Evolutionary conservation across 2,797 vertebrate genomes (phyloP), one percentile per base, ranked within the genome.

Genomic region (Halcyon leucocephala): DNA sequence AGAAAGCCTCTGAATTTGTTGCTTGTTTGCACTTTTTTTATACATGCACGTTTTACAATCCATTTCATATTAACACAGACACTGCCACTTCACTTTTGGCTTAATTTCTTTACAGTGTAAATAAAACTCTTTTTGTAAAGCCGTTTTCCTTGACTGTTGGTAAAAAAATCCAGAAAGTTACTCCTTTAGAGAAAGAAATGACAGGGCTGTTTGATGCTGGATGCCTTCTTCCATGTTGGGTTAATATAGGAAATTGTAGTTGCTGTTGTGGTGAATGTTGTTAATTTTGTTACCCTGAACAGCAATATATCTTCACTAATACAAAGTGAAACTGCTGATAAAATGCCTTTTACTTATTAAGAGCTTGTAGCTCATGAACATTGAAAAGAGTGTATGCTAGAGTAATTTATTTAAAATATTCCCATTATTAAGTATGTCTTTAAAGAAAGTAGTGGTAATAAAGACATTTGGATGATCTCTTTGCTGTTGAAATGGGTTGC

Each of bases 331-430:
- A 92, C 37, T 71, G 37, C 74, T 95, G 76, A 84, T 92, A 78
- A 95, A 95, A 93, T 48, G 21, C 33, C 35, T 93, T 79, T 89
- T 86, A 94, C 78, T 93, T 80, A 82, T 92, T 88, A 89, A 87
- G 62, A 64, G 15, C 25, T 70, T 79, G 15, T 70, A 76, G 39
- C 57, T 89, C 1, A 0, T 57, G 48, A 89, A 37, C 28, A 44
- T 10, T 82, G 60, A 77, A 73, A 87, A n/a, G 14, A 33, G 22
- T 35, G 58, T 41, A 39, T 1, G 5, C 26, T 61, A 33, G 51
- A 52, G 39, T 49, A 70, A 61, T 60, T 66, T 58, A 76, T 54
- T 86, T 46, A 25, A 93, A 89, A 46, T 82, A 80, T 14, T 88
- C 37, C 6, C 13, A 9, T 52, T 70, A 84, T 48, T 20, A 0